phyloP scores from a whole-genome alignment of 2,888 invertebrate genomes.

The Flabesymbios commensalis region DNA sequence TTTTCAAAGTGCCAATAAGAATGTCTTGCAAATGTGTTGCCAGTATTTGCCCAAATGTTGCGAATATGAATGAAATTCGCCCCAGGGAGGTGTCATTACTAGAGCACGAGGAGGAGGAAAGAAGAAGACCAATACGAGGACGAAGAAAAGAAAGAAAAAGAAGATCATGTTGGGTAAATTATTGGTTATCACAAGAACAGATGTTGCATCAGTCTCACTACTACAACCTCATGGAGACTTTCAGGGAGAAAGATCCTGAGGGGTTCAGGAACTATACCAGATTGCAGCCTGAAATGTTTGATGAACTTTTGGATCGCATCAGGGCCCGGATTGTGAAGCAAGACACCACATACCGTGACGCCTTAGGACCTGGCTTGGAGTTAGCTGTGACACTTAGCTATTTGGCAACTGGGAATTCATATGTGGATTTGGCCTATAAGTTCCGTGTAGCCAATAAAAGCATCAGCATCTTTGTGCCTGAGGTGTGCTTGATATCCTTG shows the following conservation, averaged over 20 bases:
- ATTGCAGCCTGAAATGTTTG: slow-evolving; percentile 9
- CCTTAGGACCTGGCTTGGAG: slow-evolving; percentile 13
- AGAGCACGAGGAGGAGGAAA: no score
- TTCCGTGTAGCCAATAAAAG: slow-evolving; percentile 22
- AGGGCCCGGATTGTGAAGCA: not conserved
- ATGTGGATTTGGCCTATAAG: slow-evolving; percentile 8
- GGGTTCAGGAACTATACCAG: slow-evolving; percentile 3
- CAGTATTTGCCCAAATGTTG: no score
- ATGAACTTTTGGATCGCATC: slow-evolving; percentile 3
- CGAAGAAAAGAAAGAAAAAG: no score
- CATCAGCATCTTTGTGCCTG: slow-evolving; percentile 3
- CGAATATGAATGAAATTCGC: no score
- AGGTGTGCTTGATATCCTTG: slow-evolving; percentile 16
- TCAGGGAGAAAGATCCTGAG: slow-evolving; percentile 7
- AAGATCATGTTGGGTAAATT: no score
- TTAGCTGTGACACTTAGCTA: slow-evolving; percentile 22
- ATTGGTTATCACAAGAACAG: no score
- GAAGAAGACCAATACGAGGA: no score
- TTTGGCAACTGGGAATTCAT: slow-evolving; percentile 18
- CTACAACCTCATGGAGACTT: slow-evolving; percentile 3
- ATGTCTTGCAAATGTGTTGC: no score
- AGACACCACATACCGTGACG: not conserved
- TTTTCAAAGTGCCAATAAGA: no score
- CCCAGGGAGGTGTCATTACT: no score
- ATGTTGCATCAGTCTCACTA: no score